phyloP scores from a whole-genome alignment of 2,888 invertebrate species.

The Acanthopleura granulata region DNA sequence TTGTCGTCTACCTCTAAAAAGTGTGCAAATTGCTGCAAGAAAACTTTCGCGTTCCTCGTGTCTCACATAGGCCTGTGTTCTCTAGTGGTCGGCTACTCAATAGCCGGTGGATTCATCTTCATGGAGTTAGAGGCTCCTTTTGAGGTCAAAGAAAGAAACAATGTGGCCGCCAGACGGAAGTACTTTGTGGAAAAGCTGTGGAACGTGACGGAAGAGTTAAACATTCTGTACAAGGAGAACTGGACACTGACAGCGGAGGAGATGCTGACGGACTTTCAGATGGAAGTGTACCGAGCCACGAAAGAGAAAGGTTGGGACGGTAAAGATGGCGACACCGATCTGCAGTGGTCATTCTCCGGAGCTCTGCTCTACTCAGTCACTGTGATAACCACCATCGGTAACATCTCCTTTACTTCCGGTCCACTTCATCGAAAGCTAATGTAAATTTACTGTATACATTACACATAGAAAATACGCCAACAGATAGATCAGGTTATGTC shows the following conservation, averaged over 20 bases:
- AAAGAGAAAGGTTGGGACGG: slow-evolving; percentile 85
- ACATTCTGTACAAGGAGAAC: slow-evolving; percentile 86
- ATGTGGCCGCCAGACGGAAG: slow-evolving; percentile 35
- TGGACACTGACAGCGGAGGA: slow-evolving; percentile 89
- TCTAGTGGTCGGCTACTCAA: slow-evolving; percentile 89
- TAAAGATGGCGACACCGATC: slow-evolving; percentile 70
- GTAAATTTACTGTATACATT: no score
- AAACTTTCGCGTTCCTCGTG: slow-evolving; percentile 92
- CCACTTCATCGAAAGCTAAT: no score
- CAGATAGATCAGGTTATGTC: no score
- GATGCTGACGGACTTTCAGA: slow-evolving; percentile 84
- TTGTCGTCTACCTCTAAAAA: neutral
- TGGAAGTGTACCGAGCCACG: slow-evolving; percentile 82
- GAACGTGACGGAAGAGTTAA: slow-evolving; percentile 88
- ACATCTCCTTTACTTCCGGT: slow-evolving; percentile 36
- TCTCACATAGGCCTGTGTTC: slow-evolving; percentile 96
- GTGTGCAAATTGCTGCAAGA: slow-evolving; percentile 53
- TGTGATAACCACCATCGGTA: slow-evolving; percentile 90
- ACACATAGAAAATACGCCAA: no score
- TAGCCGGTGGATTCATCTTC: slow-evolving; percentile 93
- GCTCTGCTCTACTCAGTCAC: slow-evolving; percentile 88
- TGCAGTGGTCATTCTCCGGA: slow-evolving; percentile 89
- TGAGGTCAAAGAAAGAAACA: slow-evolving; percentile 44
- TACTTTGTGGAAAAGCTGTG: slow-evolving; percentile 74
- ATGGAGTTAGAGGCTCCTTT: slow-evolving; percentile 76